A percentile compares a stretch with the other conserved stretches of the same genome.
Evolutionary conservation across 2,888 invertebrate genomes (phyloP).

Genomic region (Pristionchus entomophagus): DNA sequence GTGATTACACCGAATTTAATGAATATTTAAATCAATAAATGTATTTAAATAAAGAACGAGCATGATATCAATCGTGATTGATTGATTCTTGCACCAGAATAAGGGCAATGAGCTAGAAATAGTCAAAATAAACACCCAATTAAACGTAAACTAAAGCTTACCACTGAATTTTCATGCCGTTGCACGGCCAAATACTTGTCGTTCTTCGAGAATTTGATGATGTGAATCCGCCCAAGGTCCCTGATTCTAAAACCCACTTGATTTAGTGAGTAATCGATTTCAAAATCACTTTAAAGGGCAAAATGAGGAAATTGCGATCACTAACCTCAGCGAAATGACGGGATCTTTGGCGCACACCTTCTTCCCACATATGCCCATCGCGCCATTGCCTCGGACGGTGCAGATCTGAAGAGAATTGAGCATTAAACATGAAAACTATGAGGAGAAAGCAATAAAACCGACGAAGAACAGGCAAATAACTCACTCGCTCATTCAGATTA

Average conservation of each 20-base stretch:
- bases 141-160: neutral
- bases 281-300: too few relatives aligned
- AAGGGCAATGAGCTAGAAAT: neutral
- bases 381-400: slow-evolving; percentile 45
- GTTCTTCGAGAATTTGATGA: slow-evolving; percentile 33
- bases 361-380: slow-evolving; percentile 45
- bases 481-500: slow-evolving; percentile 45
- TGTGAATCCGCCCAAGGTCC: slow-evolving; percentile 33
- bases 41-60: too few relatives aligned
- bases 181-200: slow-evolving; percentile 42
- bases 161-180: slow-evolving; percentile 39
- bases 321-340: slow-evolving; percentile 37
- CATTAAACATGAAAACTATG: too few relatives aligned
- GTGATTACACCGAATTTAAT: too few relatives aligned
- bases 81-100: too few relatives aligned
- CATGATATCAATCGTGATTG: too few relatives aligned
- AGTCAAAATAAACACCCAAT: neutral
- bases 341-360: neutral
- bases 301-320: neutral
- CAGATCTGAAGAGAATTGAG: slow-evolving; percentile 14
- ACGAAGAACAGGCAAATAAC: neutral
- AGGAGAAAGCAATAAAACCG: neutral
- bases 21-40: too few relatives aligned
- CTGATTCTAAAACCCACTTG: slow-evolving; percentile 1
- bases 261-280: neutral